phyloP scores from a whole-genome alignment of 2,888 invertebrate species.

The Panopea generosa region DNA sequence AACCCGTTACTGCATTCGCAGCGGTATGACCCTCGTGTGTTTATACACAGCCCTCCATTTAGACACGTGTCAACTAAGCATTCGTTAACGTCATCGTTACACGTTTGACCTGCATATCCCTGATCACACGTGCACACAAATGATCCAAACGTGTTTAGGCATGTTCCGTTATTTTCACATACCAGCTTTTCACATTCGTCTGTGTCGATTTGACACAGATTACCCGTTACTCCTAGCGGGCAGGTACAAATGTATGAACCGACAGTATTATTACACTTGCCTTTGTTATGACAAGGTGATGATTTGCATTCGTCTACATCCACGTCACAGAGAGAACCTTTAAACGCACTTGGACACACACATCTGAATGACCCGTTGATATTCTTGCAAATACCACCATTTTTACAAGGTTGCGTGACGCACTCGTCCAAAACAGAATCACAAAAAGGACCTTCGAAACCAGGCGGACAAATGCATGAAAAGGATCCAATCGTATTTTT shows the following conservation, averaged over 20 bases:
- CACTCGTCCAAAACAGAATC: slow-evolving; percentile 33
- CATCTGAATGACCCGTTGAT: too few relatives aligned
- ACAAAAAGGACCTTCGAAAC: slow-evolving; percentile 23
- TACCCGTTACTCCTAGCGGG: too few relatives aligned
- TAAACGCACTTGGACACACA: too few relatives aligned
- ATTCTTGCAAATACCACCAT: slow-evolving; percentile 16
- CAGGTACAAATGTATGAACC: too few relatives aligned
- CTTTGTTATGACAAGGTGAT: too few relatives aligned
- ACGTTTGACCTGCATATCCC: neutral
- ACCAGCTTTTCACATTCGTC: slow-evolving; percentile 6
- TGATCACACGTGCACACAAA: neutral
- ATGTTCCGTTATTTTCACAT: neutral
- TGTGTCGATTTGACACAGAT: neutral
- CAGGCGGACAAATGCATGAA: slow-evolving; percentile 17
- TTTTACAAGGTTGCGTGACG: slow-evolving; percentile 1
- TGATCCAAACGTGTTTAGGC: neutral
- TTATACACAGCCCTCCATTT: neutral
- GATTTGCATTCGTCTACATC: too few relatives aligned
- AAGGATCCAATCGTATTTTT: slow-evolving; percentile 19
- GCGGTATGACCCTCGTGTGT: neutral
- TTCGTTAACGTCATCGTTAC: neutral
- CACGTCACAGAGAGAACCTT: too few relatives aligned
- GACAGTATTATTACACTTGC: too few relatives aligned
- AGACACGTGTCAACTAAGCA: neutral
- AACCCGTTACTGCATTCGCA: neutral